Evolutionary conservation across 2,113 vertebrate species (phyloP), one percentile per base, ranked within the genome.

Genomic region (Gnathonemus longibarbis): DNA sequence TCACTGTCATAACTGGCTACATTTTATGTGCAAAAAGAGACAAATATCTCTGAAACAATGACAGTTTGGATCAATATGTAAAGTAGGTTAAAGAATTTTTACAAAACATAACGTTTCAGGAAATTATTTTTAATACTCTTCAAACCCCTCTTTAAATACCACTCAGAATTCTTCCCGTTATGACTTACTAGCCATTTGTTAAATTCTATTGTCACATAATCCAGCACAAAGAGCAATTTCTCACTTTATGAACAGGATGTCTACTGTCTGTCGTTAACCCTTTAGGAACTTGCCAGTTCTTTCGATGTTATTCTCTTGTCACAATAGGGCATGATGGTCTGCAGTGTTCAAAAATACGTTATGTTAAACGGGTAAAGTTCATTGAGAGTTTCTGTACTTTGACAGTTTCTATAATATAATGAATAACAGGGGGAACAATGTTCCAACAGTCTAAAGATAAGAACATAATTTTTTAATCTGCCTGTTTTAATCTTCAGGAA

Each of bases 271-370:
- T 89, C 84, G 66, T 89, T 70, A 62, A 85, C 88, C 84, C n/a
- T 39, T 39, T 17, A 80, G 13, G 70, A 35, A 35, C 70, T 35
- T 80, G 15, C 42, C 31, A 56, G 27, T 77, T 52, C 48, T 27
- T 62, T 91, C 87, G 45, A 66, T 90, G 89, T 92, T 84, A 88
- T 92, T 88, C 90, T 91, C 45, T 53, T 90, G 84, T 85, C 62
- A 83, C 45, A 86, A 80, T 80, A 80, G 58, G 88, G 46, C 84
- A 50, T n/a, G 48, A 27, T 15, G 27, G 10, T 49, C 24, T 9
- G 84, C 10, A 50, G 24, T 24, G 84, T 13, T 86, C 46, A 5
- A 27, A 85, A 85, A 48, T 48, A 50, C 13, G 11, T 86, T 50
- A 31, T 31, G 31, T 53, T 84, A 48, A 48, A 24, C 13, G 3